phyloP scores from a whole-genome alignment of 2,888 invertebrate species.

The Drosophila atroscutellata region DNA sequence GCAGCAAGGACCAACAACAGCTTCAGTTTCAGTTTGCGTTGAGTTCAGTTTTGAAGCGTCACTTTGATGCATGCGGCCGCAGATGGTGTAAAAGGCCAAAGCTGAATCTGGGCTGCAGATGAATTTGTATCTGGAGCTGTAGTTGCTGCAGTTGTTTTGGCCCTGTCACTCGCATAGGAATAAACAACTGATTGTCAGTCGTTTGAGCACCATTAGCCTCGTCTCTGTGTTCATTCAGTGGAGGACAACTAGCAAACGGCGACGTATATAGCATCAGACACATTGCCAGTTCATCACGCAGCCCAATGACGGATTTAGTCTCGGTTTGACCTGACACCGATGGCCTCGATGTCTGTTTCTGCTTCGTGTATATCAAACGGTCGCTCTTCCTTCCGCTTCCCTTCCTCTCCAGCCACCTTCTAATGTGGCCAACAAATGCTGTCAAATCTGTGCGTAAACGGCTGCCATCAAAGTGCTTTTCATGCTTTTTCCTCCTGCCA shows the following conservation, averaged over 20 bases:
- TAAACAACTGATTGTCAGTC: slow-evolving; percentile 78
- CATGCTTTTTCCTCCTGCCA: slow-evolving; percentile 16
- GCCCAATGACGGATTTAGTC: slow-evolving; percentile 71
- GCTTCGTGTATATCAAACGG: slow-evolving; percentile 18
- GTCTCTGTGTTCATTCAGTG: slow-evolving; percentile 5
- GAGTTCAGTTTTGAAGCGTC: slow-evolving; percentile 59
- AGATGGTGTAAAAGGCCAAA: slow-evolving; percentile 26
- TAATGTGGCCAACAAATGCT: slow-evolving; percentile 64
- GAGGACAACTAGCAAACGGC: slow-evolving; percentile 34
- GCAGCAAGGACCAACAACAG: slow-evolving; percentile 34
- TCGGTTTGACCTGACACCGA: slow-evolving; percentile 70
- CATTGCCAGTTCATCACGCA: slow-evolving; percentile 80
- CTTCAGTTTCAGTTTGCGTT: slow-evolving; percentile 67
- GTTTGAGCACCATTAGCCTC: slow-evolving; percentile 74
- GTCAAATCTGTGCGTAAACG: slow-evolving; percentile 69
- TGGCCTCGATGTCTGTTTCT: slow-evolving; percentile 48
- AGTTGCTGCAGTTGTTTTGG: slow-evolving; percentile 19
- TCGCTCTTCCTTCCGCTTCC: neutral
- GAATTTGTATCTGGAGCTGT: slow-evolving; percentile 15
- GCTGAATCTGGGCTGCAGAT: slow-evolving; percentile 18
- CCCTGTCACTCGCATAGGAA: slow-evolving; percentile 32
- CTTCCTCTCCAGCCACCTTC: neutral
- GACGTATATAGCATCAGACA: slow-evolving; percentile 53
- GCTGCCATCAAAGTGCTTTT: slow-evolving; percentile 67
- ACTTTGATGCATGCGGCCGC: slow-evolving; percentile 72